Evolutionary conservation across 2,797 vertebrate genomes (phyloP), one percentile per base, ranked within the genome.

Genomic region (Orientallactaga sibirica): DNA sequence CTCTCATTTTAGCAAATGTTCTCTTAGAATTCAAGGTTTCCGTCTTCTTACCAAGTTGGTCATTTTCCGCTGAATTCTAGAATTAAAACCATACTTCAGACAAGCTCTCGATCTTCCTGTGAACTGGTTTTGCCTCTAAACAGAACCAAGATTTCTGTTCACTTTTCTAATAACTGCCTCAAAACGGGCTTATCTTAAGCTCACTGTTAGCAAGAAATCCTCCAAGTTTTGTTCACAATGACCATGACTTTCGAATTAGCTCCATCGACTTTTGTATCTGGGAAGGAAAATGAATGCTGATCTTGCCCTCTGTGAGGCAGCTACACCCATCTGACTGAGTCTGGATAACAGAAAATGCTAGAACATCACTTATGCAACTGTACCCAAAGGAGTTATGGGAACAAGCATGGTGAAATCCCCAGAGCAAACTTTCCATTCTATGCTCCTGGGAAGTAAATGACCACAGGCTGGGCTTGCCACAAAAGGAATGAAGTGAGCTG

Each of bases 201-300:
- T n/a, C 64, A 16, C 1, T 37, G 5, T 64, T 83, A 88, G 87
- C 37, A 48, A 77, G 85, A 93, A 88, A 83, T 0, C 24, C 58
- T 41, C 19, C 5, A 7, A 74, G 19, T 90, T 88, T 90, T 76
- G 19, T 83, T 86, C 76, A 82, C 14, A 16, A 58, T 58, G 55
- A 58, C 61, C 18, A 6, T 33, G 48, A 7, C 73, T 94, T 96
- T 93, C 78, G 29, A 66, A 67, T 62, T 11, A 19, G 43, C 64
- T 81, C 92, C 73, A 71, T 9, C 37, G 84, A 78, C 11, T 86
- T 82, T 83, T 55, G n/a, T n/a, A 2, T 92, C 64, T 64, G 76
- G 75, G 78, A 86, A 33, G 95, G 90, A 92, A 96, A 86, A 68
- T 41, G 16, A 91, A 80, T 48, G 33, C 18, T 77, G 68, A 67